Evolutionary conservation across 2,888 invertebrate species (phyloP), one percentile per base, ranked within the genome.

Genomic region (Eristalis intricaria): DNA sequence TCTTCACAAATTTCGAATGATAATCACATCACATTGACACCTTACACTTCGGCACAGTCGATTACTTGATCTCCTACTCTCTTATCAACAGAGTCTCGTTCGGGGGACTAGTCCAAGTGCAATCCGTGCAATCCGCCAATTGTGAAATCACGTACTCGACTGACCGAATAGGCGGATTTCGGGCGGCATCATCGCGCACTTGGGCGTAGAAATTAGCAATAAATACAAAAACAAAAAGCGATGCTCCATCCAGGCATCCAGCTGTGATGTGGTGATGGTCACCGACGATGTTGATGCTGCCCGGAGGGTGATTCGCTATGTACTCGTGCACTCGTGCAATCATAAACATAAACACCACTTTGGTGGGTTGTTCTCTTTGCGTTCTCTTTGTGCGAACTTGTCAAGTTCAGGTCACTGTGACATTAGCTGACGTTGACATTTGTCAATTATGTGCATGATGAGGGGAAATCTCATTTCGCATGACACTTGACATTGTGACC

Each of bases 371-470:
- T 13, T 60, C 23, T 60, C 60, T 23, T 26, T 60, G 74, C 58
- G 77, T 69, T 76, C 60, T 76, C 66, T 82, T 23, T 26, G 35
- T 75, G 65, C 70, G 77, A 79, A 84, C 76, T 73, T 71, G 79
- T 84, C 87, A 87, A 87, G 87, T 87, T 87, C 87, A 87, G 87
- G 87, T 87, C 87, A 87, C 84, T 84, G 87, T 76, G 76, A 83
- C 84, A 87, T 66, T 73, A 73, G 71, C 61, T 80, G 79, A 79
- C 71, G 83, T 83, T 84, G 87, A 84, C 87, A 84, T 87, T 84
- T 84, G 71, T 29, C 70, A 78, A 38, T 86, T 75, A 60, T 73
- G 56, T 75, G 76, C 79, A 68, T 68, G 32, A 60, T 58, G 15
- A 58, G 56, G 32, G 70, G 70, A 19, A 22, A 35, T 56, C 32